Evolutionary conservation across 2,113 vertebrate species (phyloP).

Genomic region (Hippotragus niger): DNA sequence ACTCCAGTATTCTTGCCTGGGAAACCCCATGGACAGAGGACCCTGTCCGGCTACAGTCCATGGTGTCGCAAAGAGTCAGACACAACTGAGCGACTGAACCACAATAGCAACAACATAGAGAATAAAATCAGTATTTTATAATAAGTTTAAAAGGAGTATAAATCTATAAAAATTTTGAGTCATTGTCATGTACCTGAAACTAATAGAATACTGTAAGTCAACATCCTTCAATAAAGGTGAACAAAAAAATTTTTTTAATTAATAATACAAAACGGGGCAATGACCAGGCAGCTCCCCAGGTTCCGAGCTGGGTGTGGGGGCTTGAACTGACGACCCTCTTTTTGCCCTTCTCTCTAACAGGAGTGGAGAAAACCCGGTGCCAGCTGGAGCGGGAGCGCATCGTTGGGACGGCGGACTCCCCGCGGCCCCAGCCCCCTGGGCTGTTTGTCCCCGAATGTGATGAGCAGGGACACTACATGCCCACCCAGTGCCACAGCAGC

Average conservation of each 20-base stretch:
- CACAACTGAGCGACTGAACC: background rate
- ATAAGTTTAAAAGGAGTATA: background rate
- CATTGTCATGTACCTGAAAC: background rate
- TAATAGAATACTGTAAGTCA: background rate
- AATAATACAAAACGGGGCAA: background rate
- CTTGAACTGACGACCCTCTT: background rate
- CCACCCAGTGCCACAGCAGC: conserved; percentile 89
- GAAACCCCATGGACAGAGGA: background rate
- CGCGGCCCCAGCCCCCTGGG: conserved; percentile 72
- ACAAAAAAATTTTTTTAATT: background rate
- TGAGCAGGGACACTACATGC: conserved; percentile 85
- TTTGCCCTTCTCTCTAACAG: conserved; percentile 68
- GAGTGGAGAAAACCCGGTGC: conserved; percentile 86
- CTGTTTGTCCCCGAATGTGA: conserved; percentile 90
- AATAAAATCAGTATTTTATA: background rate
- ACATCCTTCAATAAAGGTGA: background rate
- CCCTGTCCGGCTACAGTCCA: background rate
- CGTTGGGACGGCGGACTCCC: conserved; percentile 58
- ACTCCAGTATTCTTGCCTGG: background rate
- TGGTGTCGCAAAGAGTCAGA: background rate
- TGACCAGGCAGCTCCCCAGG: background rate
- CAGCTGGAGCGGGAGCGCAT: conserved; percentile 85
- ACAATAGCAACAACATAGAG: background rate
- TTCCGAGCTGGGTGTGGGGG: rapidly evolving
- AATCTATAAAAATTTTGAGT: background rate